Base-by-base conservation (phyloP, 1,140 invertebrate species). In the Drosophila neocordata region DNA sequence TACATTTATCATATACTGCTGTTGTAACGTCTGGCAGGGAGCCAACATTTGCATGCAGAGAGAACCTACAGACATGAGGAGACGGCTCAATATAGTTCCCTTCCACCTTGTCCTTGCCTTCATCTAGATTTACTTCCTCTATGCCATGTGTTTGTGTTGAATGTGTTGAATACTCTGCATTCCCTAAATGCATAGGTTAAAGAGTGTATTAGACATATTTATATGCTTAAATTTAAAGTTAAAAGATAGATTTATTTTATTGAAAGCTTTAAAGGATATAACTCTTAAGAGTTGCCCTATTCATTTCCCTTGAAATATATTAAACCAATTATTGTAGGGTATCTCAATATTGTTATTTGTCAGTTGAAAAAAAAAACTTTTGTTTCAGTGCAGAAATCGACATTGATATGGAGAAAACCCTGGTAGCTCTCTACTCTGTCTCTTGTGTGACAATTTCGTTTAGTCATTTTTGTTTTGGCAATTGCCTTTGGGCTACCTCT, bases 391-490 rank as follows among this genome's bases (percentile, higher is more conserved):
- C 68, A 55, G 62, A 65, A 69, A 34, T 77, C 77, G 68, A 77
- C 59, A 77, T 61, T 63, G 44, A 20, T 15, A 38, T 67, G 61
- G 60, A 34, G 44, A 63, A 63, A 56, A 58, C 38, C 64, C 56
- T 55, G 38, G 38, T 4, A 37, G 35, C 35, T 73, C 38, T 35
- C 69, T 67, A 41, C 22, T 62, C 12, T 37, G 69, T 9, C 12
- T 48, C n/a, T 60, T 63, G 53, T 65, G 59, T 58, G 55, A 64
- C 59, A 69, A 76, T 76, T 69, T 65, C 55, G 73, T 76, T 60
- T 67, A 75, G 65, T 76, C 72, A 76, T 76, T 56, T 59, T 68
- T 41, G 65, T 61, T 38, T 61, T n/a, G 44, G 35, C 52, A 20
- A 59, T 41, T 57, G 61, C 20, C 64, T 57, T 38, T 41, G 59